phyloP scores from a whole-genome alignment of 2,888 invertebrate species.

The Slavum lentiscoides region DNA sequence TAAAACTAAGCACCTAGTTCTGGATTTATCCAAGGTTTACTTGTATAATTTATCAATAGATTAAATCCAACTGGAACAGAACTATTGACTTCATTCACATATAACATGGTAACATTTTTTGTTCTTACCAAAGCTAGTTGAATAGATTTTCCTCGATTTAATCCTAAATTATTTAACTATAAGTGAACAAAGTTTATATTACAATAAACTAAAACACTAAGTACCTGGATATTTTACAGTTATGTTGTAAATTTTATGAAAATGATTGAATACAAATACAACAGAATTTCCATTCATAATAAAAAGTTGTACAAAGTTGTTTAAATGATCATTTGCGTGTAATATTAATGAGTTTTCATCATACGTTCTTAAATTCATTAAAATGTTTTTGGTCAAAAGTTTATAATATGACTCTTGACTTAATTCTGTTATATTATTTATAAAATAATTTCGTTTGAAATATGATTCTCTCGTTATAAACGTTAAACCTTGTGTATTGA shows the following conservation, averaged over 20 bases:
- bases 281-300: conserved; percentile 78
- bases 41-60: conserved; percentile 76
- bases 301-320: conserved; percentile 89
- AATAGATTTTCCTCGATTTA: conserved; percentile 81
- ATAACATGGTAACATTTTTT: conserved; percentile 69
- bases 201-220: not conserved
- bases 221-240: conserved; percentile 71
- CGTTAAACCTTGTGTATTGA: conserved; percentile 85
- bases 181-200: conserved; percentile 12
- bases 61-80: conserved; percentile 72
- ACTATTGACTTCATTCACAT: conserved; percentile 78
- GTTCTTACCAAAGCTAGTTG: conserved; percentile 81
- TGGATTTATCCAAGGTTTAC: conserved; percentile 84
- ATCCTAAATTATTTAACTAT: conserved; percentile 60
- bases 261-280: conserved; percentile 82
- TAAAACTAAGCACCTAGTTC: conserved; percentile 69
- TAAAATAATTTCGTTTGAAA: conserved; percentile 78
- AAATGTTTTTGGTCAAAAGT: conserved; percentile 77
- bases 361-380: conserved; percentile 89
- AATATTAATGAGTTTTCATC: conserved; percentile 79
- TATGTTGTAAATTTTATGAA: conserved; percentile 77
- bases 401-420: conserved; percentile 69
- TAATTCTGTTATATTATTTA: conserved; percentile 65
- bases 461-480: conserved; percentile 81
- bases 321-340: conserved; percentile 89